These are phyloP conservation scores for fruit fly (Drosophila melanogaster) DNA, from an alignment of 1,140 invertebrate species.

Conservation along the genomic window Release_6_plus_ISO1_MT NT_033777.3:17253501-17254000, in stretches of 20 bases:
- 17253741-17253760: slow-evolving; percentile 68
- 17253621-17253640: slow-evolving; percentile 71
- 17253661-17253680: slow-evolving; percentile 13
- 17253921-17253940: slow-evolving; percentile 37
- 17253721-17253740: slow-evolving; percentile 55
- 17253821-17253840: not conserved
- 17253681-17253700: slow-evolving; percentile 3
- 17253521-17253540: slow-evolving; percentile 82
- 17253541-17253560: slow-evolving; percentile 49
- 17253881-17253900: not conserved
- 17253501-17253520: slow-evolving; percentile 43
- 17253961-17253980: slow-evolving; percentile 33
- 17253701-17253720: slow-evolving; percentile 11
- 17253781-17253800: slow-evolving; percentile 83
- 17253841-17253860: not conserved
- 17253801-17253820: slow-evolving; percentile 78
- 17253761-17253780: slow-evolving; percentile 50
- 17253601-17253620: slow-evolving; percentile 83
- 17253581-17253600: slow-evolving; percentile 80
- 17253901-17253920: slow-evolving; percentile 27
- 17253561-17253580: slow-evolving; percentile 69
- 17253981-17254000: slow-evolving; percentile 78
- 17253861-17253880: not conserved
- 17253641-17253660: slow-evolving; percentile 57
- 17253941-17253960: slow-evolving; percentile 30